Conservation (phyloP, 2,113 vertebrate genomes). For the Isichthys henryi region DNA sequence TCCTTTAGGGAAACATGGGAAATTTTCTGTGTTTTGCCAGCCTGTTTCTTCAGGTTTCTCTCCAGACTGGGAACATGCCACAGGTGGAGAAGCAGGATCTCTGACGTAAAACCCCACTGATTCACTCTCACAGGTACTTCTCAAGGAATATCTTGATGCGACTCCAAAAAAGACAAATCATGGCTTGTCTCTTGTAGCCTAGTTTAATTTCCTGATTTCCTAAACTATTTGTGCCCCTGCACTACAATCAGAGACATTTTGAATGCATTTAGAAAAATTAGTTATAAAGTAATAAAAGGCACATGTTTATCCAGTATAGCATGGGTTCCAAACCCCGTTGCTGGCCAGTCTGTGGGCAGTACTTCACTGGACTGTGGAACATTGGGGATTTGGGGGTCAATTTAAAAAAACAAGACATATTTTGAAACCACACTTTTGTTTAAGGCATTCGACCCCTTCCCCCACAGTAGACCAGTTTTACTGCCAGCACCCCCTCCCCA, state of each 20-base stretch:
- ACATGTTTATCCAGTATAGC: background rate
- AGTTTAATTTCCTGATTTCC: background rate
- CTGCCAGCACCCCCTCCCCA: background rate
- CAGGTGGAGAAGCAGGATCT: slow-evolving; percentile 15
- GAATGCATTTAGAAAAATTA: background rate
- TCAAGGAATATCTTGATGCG: background rate
- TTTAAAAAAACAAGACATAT: background rate
- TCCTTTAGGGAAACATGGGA: background rate
- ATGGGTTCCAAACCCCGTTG: background rate
- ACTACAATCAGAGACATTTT: background rate
- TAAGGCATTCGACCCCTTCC: background rate
- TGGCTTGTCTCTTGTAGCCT: background rate
- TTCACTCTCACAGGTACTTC: background rate
- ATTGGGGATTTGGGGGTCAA: background rate
- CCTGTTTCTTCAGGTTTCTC: background rate
- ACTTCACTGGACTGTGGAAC: too few species aligned
- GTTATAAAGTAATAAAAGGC: background rate
- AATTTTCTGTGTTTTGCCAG: background rate
- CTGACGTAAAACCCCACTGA: background rate
- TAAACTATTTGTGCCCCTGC: background rate
- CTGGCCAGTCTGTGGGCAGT: background rate
- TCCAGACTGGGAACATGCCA: background rate
- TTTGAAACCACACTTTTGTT: background rate
- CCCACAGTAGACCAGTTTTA: background rate
- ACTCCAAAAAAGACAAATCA: background rate